A percentile compares a stretch with the other conserved stretches of the same genome.
These are phyloP conservation scores for Brotogeris chrysoptera DNA, from an alignment of 2,797 vertebrate species.

Conservation along the genomic window DNA sequence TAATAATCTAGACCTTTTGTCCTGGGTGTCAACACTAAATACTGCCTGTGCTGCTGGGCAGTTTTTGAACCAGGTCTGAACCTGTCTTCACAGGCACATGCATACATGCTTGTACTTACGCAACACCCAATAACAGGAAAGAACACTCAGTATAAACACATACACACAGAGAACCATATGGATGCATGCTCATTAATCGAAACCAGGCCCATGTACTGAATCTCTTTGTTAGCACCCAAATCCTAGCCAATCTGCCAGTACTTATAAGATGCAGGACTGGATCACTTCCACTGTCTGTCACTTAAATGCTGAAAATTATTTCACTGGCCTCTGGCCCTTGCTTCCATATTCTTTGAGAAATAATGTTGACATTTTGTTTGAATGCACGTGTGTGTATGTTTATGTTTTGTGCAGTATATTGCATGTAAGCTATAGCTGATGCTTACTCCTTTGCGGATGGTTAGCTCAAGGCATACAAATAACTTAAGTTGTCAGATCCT, in stretches of 20 bases:
- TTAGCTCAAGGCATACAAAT: not conserved
- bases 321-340: not conserved
- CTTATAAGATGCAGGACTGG: not conserved
- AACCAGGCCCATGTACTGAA: slow-evolving; percentile 21
- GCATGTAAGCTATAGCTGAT: not conserved
- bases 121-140: not conserved
- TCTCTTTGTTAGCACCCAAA: slow-evolving; percentile 33
- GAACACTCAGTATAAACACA: slow-evolving; percentile 4
- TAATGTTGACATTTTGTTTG: not conserved
- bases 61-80: not conserved
- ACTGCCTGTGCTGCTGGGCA: not conserved
- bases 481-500: not conserved
- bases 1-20: not conserved
- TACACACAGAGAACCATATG: not conserved
- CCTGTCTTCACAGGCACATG: not conserved
- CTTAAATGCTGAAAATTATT: slow-evolving; percentile 23
- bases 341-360: not conserved
- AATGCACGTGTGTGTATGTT: not conserved
- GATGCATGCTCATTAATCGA: slow-evolving; percentile 28
- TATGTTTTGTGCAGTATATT: not conserved
- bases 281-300: slow-evolving; percentile 40
- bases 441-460: not conserved
- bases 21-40: not conserved
- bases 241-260: not conserved
- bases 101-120: not conserved